Conservation (phyloP, 2,113 vertebrate genomes). For the Nerophis ophidion region DNA sequence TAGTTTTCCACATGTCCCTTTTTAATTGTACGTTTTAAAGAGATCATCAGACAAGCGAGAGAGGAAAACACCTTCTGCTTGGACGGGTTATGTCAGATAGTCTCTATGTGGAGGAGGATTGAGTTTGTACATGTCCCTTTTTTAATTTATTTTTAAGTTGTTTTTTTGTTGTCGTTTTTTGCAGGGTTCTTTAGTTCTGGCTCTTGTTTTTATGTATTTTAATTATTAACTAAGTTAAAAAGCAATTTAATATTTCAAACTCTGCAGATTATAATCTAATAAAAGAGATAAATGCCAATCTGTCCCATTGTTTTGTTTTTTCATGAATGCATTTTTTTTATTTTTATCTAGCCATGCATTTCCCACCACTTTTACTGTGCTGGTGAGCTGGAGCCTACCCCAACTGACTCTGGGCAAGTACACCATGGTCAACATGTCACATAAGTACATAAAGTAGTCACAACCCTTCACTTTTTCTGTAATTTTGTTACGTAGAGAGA, state of each 20-base stretch:
- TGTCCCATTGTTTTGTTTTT: constrained; percentile 30
- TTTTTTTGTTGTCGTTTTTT: constrained; percentile 64
- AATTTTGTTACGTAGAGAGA: no score
- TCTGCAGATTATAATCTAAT: constrained; percentile 82
- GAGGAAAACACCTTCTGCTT: constrained; percentile 70
- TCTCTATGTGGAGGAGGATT: constrained; percentile 64
- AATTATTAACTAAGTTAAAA: constrained; percentile 82
- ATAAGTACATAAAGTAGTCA: no score
- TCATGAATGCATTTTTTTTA: not conserved
- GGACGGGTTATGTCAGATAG: constrained; percentile 65
- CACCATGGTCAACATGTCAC: no score
- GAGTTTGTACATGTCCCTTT: constrained; percentile 61
- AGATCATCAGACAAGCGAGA: constrained; percentile 61
- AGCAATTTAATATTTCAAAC: constrained; percentile 80
- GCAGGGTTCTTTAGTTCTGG: constrained; percentile 78
- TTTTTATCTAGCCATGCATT: not conserved
- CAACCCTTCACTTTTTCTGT: no score
- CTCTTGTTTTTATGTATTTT: constrained; percentile 81
- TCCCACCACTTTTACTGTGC: no score
- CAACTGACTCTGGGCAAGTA: no score
- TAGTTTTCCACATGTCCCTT: constrained; percentile 36
- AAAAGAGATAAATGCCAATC: constrained; percentile 71
- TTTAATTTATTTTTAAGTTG: constrained; percentile 67
- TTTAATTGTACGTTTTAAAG: constrained; percentile 48
- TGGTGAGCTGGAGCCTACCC: no score